phyloP scores from a whole-genome alignment of 2,888 invertebrate genomes.

The Nymphalis urticae region DNA sequence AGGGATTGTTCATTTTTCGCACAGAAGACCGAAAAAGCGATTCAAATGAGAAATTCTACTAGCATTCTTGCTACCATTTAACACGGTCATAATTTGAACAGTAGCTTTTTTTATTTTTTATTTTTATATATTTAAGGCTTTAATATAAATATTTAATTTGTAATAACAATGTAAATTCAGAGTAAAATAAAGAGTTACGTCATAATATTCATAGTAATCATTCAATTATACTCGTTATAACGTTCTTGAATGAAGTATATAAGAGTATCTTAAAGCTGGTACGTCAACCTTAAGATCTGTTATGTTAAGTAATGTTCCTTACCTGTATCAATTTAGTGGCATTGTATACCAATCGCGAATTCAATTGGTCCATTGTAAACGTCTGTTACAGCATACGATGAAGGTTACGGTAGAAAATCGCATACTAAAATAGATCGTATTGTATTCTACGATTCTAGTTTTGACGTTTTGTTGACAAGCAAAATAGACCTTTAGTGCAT shows the following conservation, averaged over 20 bases:
- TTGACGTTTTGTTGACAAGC: neutral
- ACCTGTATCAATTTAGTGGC: slow-evolving; percentile 31
- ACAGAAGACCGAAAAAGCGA: too few relatives aligned
- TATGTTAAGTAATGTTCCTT: slow-evolving; percentile 6
- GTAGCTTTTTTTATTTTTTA: too few relatives aligned
- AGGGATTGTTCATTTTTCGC: too few relatives aligned
- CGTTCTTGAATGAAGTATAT: neutral
- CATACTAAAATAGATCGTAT: slow-evolving; percentile 17
- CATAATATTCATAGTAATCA: too few relatives aligned
- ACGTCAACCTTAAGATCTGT: slow-evolving; percentile 2
- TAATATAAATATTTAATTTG: too few relatives aligned
- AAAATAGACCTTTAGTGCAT: neutral
- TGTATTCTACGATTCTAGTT: neutral
- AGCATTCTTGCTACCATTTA: too few relatives aligned
- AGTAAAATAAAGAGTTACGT: too few relatives aligned
- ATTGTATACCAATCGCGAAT: slow-evolving; percentile 40
- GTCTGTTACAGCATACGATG: slow-evolving; percentile 32
- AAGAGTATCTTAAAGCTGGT: neutral
- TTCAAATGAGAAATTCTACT: too few relatives aligned
- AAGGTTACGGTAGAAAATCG: slow-evolving; percentile 24
- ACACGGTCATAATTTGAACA: too few relatives aligned
- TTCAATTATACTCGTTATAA: too few relatives aligned
- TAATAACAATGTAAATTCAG: too few relatives aligned
- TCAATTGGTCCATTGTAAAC: slow-evolving; percentile 39
- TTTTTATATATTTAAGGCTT: too few relatives aligned